A percentile compares a stretch with the other conserved stretches of the same genome.
These are phyloP conservation scores for Chaetodon auriga DNA, from an alignment of 2,113 vertebrate species.

Conservation along the genomic window DNA sequence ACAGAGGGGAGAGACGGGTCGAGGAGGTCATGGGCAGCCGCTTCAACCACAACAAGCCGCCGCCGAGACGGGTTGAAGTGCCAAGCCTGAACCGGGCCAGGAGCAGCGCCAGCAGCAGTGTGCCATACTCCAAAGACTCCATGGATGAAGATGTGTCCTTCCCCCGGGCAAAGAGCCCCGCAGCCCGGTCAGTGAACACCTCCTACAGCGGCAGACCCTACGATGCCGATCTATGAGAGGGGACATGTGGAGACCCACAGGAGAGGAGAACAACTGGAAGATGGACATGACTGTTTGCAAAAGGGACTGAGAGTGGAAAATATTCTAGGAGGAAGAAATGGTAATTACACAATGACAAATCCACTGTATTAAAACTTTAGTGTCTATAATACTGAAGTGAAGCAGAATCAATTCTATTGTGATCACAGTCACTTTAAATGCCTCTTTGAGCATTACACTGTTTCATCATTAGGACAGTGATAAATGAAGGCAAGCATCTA, in stretches of 20 bases:
- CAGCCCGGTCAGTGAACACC: constrained; percentile 52
- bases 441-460: background rate
- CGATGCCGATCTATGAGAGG: constrained; percentile 79
- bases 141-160: constrained; percentile 81
- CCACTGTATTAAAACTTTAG: background rate
- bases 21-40: background rate
- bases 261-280: background rate
- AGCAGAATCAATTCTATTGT: no score
- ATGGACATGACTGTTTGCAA: background rate
- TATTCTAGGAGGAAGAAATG: background rate
- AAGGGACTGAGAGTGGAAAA: background rate
- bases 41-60: constrained; percentile 22
- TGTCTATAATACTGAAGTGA: background rate
- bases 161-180: constrained; percentile 76
- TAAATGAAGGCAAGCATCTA: background rate
- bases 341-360: background rate
- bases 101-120: constrained; percentile 76
- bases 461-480: background rate
- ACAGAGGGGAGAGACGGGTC: constrained; percentile 74
- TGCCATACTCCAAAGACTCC: constrained; percentile 73
- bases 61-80: constrained; percentile 49
- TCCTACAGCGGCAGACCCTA: constrained; percentile 69
- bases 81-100: constrained; percentile 67
- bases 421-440: background rate
- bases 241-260: background rate